A percentile compares a stretch with the other conserved stretches of the same genome.
phyloP scores from a whole-genome alignment of 2,888 invertebrate species.

The Linnaemya tessellans region DNA sequence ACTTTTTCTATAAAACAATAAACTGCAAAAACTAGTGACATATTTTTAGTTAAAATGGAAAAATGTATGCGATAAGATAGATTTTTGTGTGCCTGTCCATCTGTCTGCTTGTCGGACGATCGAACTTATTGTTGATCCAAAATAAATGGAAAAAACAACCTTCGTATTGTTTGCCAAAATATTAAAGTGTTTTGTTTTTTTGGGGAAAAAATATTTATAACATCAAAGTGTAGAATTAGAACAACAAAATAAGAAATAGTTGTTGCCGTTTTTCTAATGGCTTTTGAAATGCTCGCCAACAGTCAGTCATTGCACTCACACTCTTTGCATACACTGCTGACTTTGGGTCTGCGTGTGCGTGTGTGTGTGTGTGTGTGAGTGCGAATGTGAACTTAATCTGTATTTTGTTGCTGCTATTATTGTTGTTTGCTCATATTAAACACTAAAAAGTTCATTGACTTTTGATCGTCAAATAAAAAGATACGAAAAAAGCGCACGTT shows the following conservation, averaged over 20 bases:
- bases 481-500: conserved; percentile 63
- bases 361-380: not conserved
- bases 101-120: not conserved
- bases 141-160: conserved; percentile 18
- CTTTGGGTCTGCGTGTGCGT: conserved; percentile 16
- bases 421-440: conserved; percentile 37
- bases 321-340: conserved; percentile 25
- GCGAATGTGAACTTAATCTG: conserved; percentile 45
- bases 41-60: not conserved
- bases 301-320: conserved; percentile 66
- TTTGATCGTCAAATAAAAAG: conserved; percentile 43
- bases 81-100: not conserved
- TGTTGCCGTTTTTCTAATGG: conserved; percentile 42
- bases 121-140: conserved; percentile 12
- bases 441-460: conserved; percentile 66
- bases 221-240: conserved; percentile 42
- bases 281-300: conserved; percentile 39
- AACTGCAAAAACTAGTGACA: not conserved
- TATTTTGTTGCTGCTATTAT: conserved; percentile 31
- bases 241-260: conserved; percentile 17
- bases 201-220: conserved; percentile 5
- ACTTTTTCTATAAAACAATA: not conserved
- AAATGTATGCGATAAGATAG: conserved; percentile 49
- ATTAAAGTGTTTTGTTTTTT: not conserved
- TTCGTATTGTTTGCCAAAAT: conserved; percentile 31